Base-by-base conservation (phyloP, 1,140 invertebrate species). In the Ptiloglossa arizonensis region DNA sequence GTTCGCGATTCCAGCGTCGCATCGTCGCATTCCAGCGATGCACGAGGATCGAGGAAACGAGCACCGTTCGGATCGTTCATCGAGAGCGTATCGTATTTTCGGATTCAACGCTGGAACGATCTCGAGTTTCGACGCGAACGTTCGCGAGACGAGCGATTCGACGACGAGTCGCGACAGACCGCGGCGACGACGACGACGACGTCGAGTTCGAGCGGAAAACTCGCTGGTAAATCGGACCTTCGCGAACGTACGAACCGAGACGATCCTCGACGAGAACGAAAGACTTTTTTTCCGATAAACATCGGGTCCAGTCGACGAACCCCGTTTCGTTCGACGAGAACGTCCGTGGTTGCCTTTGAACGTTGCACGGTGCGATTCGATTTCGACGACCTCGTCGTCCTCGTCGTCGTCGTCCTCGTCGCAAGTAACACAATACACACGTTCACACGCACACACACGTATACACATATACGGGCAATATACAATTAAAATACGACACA, bases 361-460 rank as follows among this genome's bases (percentile, higher is more conserved):
- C n/a, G 52, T 72, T 13, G 0, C 41, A 11, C 41, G 41, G n/a
- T 11, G 41, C 2, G 41, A 2, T 11, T 41, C 11, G 0, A 35
- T 35, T 29, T 82, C 74, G 66, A 13, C 19, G 67, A 81, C 41
- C 50, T 80, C 50, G 17, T 62, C 52, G 24, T n/a, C 57, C 38
- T 82, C 74, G 66, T 17, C 19, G 67, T 82, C 41, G 59, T 80
- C 50, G 17, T 62, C 52, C 32, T n/a, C 57, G 60, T 2, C 50
- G 57, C 22, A 13, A 48, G n/a, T n/a, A 46, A 66, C 41, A 52
- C 44, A 44, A 82, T 44, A 44, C 35, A 81, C 44, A 24, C 35
- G 24, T 2, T 52, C 19, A 54, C 38, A 50, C 13, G 17, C 0
- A 81, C 9, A 71, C 17, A 19, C n/a, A 57, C 2, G 13, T 13